Conservation (phyloP, 2,113 vertebrate genomes). For the Platysternon megacephalum region DNA sequence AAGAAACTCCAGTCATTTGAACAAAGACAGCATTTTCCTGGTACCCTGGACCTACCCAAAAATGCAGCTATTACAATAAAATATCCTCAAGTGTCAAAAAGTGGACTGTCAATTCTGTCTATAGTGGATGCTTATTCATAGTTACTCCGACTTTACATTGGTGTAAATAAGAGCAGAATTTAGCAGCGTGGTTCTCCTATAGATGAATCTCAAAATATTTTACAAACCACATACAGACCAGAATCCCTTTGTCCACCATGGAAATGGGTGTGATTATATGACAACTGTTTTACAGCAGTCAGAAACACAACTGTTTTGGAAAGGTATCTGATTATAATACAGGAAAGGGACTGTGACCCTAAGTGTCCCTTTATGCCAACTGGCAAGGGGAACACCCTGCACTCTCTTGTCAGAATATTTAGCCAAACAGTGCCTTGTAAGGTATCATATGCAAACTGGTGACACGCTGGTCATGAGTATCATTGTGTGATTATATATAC, state of each 20-base stretch:
- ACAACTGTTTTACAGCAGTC: background rate
- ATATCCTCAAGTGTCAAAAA: background rate
- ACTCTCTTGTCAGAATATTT: background rate
- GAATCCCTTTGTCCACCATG: background rate
- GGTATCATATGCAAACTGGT: background rate
- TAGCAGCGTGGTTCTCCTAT: background rate
- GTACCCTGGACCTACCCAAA: background rate
- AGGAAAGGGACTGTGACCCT: background rate
- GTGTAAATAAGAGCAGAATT: background rate
- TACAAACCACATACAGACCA: background rate
- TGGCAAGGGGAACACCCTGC: background rate
- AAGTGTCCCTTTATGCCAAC: background rate
- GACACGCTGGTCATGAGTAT: background rate
- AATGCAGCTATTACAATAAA: background rate
- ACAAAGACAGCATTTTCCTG: background rate
- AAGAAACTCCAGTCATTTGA: background rate
- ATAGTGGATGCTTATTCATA: background rate
- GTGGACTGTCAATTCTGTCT: background rate
- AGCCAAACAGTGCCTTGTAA: background rate
- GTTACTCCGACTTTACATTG: background rate
- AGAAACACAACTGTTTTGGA: background rate
- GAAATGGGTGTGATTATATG: background rate
- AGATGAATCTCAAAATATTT: background rate
- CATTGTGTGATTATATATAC: background rate
- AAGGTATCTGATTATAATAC: background rate